Conservation (phyloP, 2,888 invertebrate genomes). For the Malthinus seriepunctatus region DNA sequence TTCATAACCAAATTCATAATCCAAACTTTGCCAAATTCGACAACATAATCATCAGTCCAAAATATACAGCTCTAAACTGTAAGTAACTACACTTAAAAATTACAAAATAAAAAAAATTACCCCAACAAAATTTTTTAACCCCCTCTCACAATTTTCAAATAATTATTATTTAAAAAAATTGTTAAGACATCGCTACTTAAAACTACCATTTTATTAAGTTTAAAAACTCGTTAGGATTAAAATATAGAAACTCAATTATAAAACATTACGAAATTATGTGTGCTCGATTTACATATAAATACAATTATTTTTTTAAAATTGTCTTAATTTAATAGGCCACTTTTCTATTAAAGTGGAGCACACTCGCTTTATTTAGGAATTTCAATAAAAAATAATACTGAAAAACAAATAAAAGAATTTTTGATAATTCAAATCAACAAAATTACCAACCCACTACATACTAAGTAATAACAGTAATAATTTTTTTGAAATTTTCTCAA, state of each 20-base stretch:
- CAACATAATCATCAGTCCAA: slow-evolving; percentile 27
- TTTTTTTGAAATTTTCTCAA: slow-evolving; percentile 3
- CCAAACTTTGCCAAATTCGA: slow-evolving; percentile 32
- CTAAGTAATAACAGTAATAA: not conserved
- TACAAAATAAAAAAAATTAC: slow-evolving; percentile 20
- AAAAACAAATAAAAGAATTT: not conserved
- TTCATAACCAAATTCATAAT: slow-evolving; percentile 25
- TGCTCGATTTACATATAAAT: not conserved
- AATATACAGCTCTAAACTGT: slow-evolving; percentile 22
- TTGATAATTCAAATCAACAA: no score
- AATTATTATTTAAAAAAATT: slow-evolving; percentile 21
- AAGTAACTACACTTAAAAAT: slow-evolving; percentile 28
- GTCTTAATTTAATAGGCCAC: not conserved
- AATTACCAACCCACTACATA: no score
- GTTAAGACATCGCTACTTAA: slow-evolving; percentile 25
- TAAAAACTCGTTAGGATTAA: slow-evolving; percentile 26
- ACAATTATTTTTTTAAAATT: not conserved
- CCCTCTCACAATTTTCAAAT: slow-evolving; percentile 16
- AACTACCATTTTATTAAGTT: slow-evolving; percentile 15
- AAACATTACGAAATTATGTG: not conserved
- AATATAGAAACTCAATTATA: slow-evolving; percentile 19
- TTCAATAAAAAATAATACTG: not conserved
- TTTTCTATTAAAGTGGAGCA: not conserved
- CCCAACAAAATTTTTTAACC: slow-evolving; percentile 14
- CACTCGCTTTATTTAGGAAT: not conserved